phyloP scores from a whole-genome alignment of 1,140 invertebrate species.

The Homalodisca vitripennis region DNA sequence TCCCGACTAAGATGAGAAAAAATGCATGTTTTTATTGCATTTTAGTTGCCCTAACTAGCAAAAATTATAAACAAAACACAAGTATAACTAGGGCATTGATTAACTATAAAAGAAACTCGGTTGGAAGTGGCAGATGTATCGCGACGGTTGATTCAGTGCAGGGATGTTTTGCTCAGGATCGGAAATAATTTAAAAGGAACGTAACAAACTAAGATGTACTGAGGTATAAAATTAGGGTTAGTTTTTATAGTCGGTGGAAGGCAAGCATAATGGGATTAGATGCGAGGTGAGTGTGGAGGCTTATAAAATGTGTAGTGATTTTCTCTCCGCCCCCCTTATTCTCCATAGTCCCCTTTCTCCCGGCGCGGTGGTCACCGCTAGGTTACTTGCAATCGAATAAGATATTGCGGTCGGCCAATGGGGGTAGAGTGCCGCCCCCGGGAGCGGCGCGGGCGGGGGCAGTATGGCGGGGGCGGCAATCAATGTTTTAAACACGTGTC shows the following conservation, averaged over 20 bases:
- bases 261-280: constrained; percentile 12
- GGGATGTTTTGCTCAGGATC: background rate
- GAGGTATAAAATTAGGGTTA: constrained; percentile 18
- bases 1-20: too few relatives aligned
- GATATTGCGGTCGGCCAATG: constrained; percentile 21
- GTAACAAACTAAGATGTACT: constrained; percentile 19
- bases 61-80: too few relatives aligned
- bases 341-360: background rate
- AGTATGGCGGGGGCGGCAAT: background rate
- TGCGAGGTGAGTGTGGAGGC: background rate
- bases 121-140: too few relatives aligned
- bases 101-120: too few relatives aligned
- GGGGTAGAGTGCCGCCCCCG: background rate
- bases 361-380: background rate
- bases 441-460: background rate
- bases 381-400: background rate
- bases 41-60: too few relatives aligned
- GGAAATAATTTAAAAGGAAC: constrained; percentile 7
- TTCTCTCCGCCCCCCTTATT: background rate
- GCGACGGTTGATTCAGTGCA: too few relatives aligned
- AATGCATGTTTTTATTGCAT: too few relatives aligned
- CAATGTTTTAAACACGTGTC: background rate
- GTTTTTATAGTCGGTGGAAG: constrained; percentile 19
- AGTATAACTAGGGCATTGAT: too few relatives aligned
- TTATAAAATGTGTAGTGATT: constrained; percentile 22